Evolutionary conservation across 2,113 vertebrate genomes (phyloP).

Genomic region (Pleuronectes platessa): DNA sequence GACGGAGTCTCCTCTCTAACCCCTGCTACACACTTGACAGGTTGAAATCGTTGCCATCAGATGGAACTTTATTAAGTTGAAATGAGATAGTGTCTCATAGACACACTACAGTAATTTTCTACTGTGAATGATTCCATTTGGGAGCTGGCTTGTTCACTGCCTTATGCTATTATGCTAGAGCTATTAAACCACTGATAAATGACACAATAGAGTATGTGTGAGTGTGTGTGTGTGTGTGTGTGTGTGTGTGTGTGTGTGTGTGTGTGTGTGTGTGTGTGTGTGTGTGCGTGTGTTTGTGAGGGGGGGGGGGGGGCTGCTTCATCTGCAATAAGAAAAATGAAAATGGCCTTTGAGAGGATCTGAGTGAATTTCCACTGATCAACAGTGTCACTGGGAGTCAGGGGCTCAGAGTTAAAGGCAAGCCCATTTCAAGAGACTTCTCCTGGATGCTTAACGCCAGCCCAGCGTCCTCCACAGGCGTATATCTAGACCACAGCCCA

Average conservation of each 20-base stretch:
- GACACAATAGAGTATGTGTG: no score
- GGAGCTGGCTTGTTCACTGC: background rate
- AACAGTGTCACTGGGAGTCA: no score
- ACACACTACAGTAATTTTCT: background rate
- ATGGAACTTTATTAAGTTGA: constrained; percentile 3
- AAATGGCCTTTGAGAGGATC: background rate
- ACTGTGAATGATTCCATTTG: background rate
- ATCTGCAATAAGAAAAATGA: background rate
- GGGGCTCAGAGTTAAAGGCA: no score
- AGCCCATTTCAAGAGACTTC: background rate
- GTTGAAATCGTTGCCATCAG: constrained; percentile 6
- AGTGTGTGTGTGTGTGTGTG: no score
- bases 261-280: no score
- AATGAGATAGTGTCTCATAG: background rate
- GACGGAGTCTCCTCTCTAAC: background rate
- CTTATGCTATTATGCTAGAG: no score
- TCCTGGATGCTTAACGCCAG: background rate
- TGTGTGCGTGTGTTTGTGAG: no score
- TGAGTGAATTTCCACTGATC: no score
- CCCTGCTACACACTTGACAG: constrained; percentile 11
- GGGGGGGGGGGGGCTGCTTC: background rate
- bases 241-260: no score
- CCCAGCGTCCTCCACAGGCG: background rate
- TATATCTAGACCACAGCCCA: background rate
- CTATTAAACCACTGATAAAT: no score